phyloP scores from a whole-genome alignment of 2,797 vertebrate genomes.

The Rhinophrynus dorsalis region DNA sequence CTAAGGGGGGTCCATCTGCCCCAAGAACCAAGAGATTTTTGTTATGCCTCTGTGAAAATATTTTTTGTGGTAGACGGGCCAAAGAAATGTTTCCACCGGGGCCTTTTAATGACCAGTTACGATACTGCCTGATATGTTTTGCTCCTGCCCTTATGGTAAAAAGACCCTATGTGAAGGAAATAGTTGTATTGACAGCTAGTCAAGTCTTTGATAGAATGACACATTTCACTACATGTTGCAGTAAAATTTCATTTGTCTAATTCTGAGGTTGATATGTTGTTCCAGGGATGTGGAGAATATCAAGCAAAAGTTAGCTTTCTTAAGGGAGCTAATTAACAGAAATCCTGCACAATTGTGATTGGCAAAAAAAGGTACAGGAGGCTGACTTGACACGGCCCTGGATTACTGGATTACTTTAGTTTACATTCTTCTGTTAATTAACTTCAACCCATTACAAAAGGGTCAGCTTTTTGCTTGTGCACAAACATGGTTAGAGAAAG shows the following conservation, averaged over 20 bases:
- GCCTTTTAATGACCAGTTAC: no score
- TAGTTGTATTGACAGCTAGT: neutral
- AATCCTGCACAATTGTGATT: neutral
- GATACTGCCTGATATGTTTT: no score
- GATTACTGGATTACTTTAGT: constrained; percentile 20
- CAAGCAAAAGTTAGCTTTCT: constrained; percentile 21
- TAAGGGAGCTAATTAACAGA: constrained; percentile 17
- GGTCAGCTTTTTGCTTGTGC: neutral
- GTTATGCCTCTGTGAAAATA: no score
- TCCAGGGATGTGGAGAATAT: constrained; percentile 1
- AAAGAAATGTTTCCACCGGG: no score
- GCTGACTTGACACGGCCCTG: constrained; percentile 4
- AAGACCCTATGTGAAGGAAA: no score
- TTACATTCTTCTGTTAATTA: constrained; percentile 21
- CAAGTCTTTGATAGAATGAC: neutral
- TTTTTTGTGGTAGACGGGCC: no score
- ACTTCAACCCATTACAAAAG: neutral
- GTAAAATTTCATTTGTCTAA: neutral
- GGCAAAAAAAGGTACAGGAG: constrained; percentile 3
- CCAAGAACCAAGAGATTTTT: no score
- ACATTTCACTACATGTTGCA: neutral
- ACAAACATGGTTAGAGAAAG: neutral
- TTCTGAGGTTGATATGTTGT: constrained; percentile 12
- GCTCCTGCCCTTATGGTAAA: no score
- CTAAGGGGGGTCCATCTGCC: no score